Evolutionary conservation across 1,140 invertebrate genomes (phyloP).

Genomic region (Spodoptera frugiperda): DNA sequence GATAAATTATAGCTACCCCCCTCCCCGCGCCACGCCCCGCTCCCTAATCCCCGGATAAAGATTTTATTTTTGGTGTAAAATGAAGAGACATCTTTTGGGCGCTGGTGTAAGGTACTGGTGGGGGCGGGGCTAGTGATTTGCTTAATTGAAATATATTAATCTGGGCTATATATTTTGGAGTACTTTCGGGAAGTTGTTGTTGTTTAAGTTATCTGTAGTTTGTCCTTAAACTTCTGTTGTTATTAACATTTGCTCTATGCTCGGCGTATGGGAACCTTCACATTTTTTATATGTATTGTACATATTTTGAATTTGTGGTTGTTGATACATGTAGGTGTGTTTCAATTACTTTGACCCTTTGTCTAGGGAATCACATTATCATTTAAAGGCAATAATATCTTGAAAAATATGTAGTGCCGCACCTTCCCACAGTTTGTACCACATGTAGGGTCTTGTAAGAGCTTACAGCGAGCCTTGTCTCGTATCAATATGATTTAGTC

Average conservation of each 20-base stretch:
- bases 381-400: too few relatives aligned
- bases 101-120: conserved; percentile 16
- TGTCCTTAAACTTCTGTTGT: too few relatives aligned
- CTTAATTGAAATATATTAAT: conserved; percentile 2
- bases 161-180: not conserved
- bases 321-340: too few relatives aligned
- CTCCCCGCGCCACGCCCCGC: conserved; percentile 49
- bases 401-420: not conserved
- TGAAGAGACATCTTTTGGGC: conserved; percentile 67
- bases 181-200: too few relatives aligned
- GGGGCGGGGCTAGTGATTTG: not conserved
- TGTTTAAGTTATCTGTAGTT: too few relatives aligned
- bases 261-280: too few relatives aligned
- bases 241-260: too few relatives aligned
- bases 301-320: too few relatives aligned
- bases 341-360: too few relatives aligned
- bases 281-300: too few relatives aligned
- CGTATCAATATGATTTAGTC: conserved; percentile 67
- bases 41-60: conserved; percentile 70
- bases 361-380: too few relatives aligned
- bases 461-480: conserved; percentile 54
- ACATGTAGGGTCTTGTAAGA: conserved; percentile 37
- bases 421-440: not conserved
- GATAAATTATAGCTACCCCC: conserved; percentile 65
- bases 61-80: conserved; percentile 76